Percentiles rank a stretch among this genome's conserved stretches.
Evolutionary conservation across 2,797 vertebrate genomes (phyloP).

Genomic region (Rousettus madagascariensis): DNA sequence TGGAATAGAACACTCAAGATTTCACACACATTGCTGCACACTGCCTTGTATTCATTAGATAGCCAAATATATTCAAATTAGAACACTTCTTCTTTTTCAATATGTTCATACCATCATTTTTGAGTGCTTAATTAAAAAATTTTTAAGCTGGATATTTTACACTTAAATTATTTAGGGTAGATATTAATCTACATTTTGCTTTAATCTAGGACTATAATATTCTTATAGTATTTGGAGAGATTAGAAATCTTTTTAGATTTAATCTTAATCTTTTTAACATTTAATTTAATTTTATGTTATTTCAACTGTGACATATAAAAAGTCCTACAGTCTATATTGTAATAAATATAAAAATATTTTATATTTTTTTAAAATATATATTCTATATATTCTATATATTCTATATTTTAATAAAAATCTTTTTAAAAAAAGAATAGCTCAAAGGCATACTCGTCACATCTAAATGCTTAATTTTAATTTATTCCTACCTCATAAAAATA

Average conservation of each 20-base stretch:
- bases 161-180: neutral
- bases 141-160: neutral
- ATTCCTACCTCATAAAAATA: neutral
- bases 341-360: neutral
- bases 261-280: neutral
- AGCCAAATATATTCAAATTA: constrained; percentile 51
- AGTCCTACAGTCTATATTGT: neutral
- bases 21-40: constrained; percentile 31
- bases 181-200: neutral
- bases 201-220: neutral
- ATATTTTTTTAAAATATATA: too few species aligned
- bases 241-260: neutral
- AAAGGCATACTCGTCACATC: neutral
- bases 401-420: neutral
- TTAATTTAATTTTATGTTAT: neutral
- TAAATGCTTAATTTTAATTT: neutral
- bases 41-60: neutral
- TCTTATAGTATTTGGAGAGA: neutral
- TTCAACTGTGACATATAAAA: neutral
- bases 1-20: constrained; percentile 16
- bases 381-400: too few species aligned
- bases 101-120: neutral
- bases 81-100: constrained; percentile 41
- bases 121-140: neutral
- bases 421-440: neutral